Base-by-base conservation (phyloP, 2,113 vertebrate species). In the Haplotaxodon microlepis region DNA sequence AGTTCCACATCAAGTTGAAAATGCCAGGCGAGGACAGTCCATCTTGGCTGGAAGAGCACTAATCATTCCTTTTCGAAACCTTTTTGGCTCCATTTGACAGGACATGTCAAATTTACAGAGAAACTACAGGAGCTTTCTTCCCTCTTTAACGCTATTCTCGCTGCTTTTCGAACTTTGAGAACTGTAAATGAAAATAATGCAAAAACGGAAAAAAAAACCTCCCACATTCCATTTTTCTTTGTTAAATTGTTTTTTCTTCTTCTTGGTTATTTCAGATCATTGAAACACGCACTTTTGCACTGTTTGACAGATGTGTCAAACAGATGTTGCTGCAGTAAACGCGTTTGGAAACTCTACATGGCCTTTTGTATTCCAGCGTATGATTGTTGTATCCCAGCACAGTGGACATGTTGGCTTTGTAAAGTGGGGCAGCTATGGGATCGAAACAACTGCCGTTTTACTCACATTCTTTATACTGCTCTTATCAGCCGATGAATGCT, bases 1-100 rank as follows among this genome's bases (percentile, higher is more conserved):
- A 98, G 96, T 99, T 99, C 95, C 98, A 99, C 93, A 98, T 99
- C 97, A 99, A 99, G 95, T 97, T 99, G 97, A 99, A 99, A 98
- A 96, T 97, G 90, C 98, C 98, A n/a, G 99, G 98, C 83, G 97
- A 96, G 76, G 98, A 99, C 84, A 96, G 94, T 85, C 98, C 98
- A 0, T 99, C 99, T 57, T 99, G 98, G 98, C 97, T 99, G 71
- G 99, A 99, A 95, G 97, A 99, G 94, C 97, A 98, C 95, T 98
- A 97, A 96, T 92, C 19, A 56, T 78, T 83, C 81, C 61, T 8
- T 31, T 51, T 56, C 3, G 0, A 59, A 69, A 69, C 56, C 54
- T 6, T 3, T 1, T 29, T 14, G 76, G 88, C 84, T 89, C 45
- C 53, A 63, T 89, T 86, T 88, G 69, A 92, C 87, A 54, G 61